Conservation (phyloP, 1,140 invertebrate genomes). For the Lucilia sericata region DNA sequence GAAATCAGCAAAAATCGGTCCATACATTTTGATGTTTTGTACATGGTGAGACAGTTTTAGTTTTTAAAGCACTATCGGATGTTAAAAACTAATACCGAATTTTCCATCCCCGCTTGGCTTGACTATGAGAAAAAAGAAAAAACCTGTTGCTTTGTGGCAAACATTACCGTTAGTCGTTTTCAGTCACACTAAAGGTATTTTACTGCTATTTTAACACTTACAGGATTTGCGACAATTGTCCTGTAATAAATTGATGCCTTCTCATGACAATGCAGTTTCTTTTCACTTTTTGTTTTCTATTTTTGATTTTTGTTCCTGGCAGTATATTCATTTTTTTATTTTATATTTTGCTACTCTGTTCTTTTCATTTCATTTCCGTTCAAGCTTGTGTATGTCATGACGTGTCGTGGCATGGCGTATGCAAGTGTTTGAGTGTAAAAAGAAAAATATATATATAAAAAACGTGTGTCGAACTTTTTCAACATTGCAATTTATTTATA, state of each 20-base stretch:
- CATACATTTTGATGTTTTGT: too few species aligned
- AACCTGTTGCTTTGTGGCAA: conserved; percentile 2
- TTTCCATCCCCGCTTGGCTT: too few species aligned
- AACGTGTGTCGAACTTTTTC: conserved; percentile 26
- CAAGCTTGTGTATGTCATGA: neutral
- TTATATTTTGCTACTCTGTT: neutral
- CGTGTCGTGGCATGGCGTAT: neutral
- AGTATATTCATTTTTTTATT: neutral
- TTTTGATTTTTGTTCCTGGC: too few species aligned
- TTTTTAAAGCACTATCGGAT: too few species aligned
- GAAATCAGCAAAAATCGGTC: too few species aligned
- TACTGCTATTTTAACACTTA: conserved; percentile 10
- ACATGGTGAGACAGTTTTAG: too few species aligned
- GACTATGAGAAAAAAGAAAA: neutral
- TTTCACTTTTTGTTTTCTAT: neutral
- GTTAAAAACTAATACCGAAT: too few species aligned
- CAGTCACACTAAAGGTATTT: neutral
- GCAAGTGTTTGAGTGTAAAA: neutral
- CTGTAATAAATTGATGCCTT: conserved; percentile 23
- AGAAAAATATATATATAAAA: too few species aligned
- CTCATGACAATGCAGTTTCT: conserved; percentile 4
- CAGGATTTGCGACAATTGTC: conserved; percentile 28
- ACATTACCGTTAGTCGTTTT: neutral
- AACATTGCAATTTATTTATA: conserved; percentile 24
- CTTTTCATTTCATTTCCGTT: neutral